Evolutionary conservation across 2,797 vertebrate species (phyloP).

Genomic region (Propithecus deckenii): DNA sequence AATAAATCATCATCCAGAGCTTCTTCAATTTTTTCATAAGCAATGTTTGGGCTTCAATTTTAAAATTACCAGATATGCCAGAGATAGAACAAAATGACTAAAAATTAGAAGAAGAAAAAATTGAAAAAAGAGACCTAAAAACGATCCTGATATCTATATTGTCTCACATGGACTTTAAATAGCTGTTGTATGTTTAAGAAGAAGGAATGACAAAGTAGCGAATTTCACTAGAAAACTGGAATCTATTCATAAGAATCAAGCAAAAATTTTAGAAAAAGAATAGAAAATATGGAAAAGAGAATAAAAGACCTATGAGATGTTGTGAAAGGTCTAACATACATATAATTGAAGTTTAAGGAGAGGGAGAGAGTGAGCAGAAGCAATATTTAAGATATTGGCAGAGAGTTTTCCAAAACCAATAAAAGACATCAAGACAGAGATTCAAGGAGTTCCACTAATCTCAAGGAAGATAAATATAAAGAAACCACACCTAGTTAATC

Average conservation of each 20-base stretch:
- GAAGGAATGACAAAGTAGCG: neutral
- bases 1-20: neutral
- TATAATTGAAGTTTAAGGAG: neutral
- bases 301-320: neutral
- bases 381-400: slow-evolving; percentile 15
- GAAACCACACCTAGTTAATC: neutral
- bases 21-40: neutral
- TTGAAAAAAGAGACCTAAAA: neutral
- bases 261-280: neutral
- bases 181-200: neutral
- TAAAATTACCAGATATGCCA: neutral
- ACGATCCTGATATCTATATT: neutral
- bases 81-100: slow-evolving; percentile 29
- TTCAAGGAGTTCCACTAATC: neutral
- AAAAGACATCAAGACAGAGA: neutral
- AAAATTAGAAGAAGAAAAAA: neutral
- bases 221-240: slow-evolving; percentile 38
- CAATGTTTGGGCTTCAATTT: neutral
- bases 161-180: neutral
- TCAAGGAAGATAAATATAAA: neutral
- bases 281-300: neutral
- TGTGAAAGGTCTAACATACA: neutral
- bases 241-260: neutral
- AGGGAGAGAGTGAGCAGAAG: neutral
- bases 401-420: slow-evolving; percentile 16